Base-by-base conservation (phyloP, 35 echinoderm and acorn worm species). In the Apostichopus californicus region DNA sequence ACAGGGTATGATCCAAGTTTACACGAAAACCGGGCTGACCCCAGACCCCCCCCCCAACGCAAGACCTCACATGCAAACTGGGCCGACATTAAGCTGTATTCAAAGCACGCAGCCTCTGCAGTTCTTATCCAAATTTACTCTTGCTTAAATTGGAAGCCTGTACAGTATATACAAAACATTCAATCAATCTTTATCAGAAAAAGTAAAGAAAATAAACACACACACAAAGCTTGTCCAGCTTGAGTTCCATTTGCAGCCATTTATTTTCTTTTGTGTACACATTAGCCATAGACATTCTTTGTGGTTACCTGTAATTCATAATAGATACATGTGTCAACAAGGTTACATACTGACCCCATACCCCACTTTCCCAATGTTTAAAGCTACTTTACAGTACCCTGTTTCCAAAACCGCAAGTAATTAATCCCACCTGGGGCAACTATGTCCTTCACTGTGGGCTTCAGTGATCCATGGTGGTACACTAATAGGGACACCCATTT, bases 281-380 rank as follows among this genome's bases (percentile, higher is more conserved):
- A 85, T 23, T 59, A 85, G n/a, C 15, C 71, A 22, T 5, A 75
- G 17, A 6, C 55, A 56, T 5, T 58, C n/a, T 25, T 18, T 60
- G 57, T 5, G 55, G 81, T 85, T 85, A 55, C 20, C 17, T 8
- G 28, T 20, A 23, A 55, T 14, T 13, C 23, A 59, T 22, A 85
- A 85, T 85, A 85, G 55, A 58, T 85, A 58, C 81, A 85, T 85
- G 81, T 85, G 81, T 85, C 81, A 85, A 85, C 56, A 85, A 59
- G 81, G 55, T 59, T 55, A 58, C 52, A 85, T 85, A 23, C 55
- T 85, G 81, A 85, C 81, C 81, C 81, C 81, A 85, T 58, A 85
- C 56, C 56, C 25, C 55, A 58, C 54, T n/a, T 59, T 12, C 55
- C 23, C 81, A 85, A 52, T 56, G 55, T 57, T 20, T 22, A 52